Percentiles rank a stretch among this genome's conserved stretches.
Evolutionary conservation across 2,797 vertebrate species (phyloP).

Genomic region (Scolopax bukidnonensis): DNA sequence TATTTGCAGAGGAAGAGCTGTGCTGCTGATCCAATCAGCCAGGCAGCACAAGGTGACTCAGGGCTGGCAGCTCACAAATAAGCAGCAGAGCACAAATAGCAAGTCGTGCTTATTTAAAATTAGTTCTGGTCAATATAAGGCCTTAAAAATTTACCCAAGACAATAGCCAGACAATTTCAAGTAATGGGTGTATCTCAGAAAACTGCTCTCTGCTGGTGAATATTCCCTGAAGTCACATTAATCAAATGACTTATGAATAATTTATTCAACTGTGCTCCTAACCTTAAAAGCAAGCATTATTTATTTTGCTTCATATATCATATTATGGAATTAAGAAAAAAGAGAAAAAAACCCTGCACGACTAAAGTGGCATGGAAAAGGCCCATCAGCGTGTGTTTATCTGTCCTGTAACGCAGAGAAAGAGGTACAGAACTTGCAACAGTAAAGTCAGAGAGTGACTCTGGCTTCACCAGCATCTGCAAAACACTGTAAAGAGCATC

Average conservation of each 20-base stretch:
- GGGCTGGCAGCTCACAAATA: background rate
- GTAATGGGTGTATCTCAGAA: background rate
- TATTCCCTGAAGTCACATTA: background rate
- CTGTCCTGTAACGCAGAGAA: background rate
- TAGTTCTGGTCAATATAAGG: background rate
- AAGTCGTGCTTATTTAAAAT: background rate
- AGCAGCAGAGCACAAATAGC: background rate
- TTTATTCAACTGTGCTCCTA: conserved; percentile 1
- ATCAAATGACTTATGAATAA: conserved; percentile 7
- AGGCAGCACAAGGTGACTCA: background rate
- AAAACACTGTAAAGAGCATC: background rate
- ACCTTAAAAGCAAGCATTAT: background rate
- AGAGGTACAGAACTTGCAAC: background rate
- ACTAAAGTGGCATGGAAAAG: background rate
- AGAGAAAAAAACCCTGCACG: background rate
- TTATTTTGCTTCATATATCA: background rate
- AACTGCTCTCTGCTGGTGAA: background rate
- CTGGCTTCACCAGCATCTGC: background rate
- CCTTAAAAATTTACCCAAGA: conserved; percentile 19
- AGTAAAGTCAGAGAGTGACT: background rate
- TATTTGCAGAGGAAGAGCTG: background rate
- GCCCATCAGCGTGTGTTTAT: background rate
- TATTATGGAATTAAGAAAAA: background rate
- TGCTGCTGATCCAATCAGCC: background rate
- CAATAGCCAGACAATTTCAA: conserved; percentile 10